A percentile compares a stretch with the other conserved stretches of the same genome.
phyloP scores from a whole-genome alignment of 2,888 invertebrate species.

The Rhopalosiphum nymphaeae region DNA sequence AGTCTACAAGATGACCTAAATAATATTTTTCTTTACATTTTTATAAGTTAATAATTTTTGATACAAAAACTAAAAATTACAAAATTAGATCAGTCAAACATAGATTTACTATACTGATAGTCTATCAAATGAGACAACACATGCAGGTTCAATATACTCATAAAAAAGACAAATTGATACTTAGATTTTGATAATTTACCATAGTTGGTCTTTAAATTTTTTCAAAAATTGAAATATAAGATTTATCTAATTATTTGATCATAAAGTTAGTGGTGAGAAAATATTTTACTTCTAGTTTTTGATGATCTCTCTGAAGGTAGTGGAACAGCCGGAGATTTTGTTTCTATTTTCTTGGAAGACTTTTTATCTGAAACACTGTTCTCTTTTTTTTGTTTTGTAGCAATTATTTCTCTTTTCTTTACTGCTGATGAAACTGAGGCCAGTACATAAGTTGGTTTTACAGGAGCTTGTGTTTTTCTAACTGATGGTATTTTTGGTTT shows the following conservation, averaged over 20 bases:
- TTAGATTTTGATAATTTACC: background rate
- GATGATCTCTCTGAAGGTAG: conserved; percentile 64
- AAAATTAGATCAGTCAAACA: background rate
- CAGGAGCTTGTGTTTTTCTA: conserved; percentile 57
- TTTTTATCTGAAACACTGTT: conserved; percentile 61
- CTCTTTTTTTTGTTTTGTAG: conserved; percentile 64
- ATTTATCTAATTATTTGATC: background rate
- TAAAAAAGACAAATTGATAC: background rate
- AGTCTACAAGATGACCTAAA: background rate
- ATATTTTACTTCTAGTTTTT: conserved; percentile 68
- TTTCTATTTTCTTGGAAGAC: conserved; percentile 66
- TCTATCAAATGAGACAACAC: background rate
- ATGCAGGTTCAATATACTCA: background rate
- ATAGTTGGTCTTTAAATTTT: background rate
- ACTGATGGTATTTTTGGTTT: conserved; percentile 66
- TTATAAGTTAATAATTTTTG: background rate
- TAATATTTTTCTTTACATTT: background rate
- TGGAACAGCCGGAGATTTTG: conserved; percentile 64
- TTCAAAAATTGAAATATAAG: background rate
- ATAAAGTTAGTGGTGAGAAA: background rate
- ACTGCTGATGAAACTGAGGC: conserved; percentile 65
- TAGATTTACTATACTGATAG: background rate
- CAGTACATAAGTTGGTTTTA: conserved; percentile 64
- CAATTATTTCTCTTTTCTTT: conserved; percentile 63
- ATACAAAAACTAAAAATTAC: background rate